Evolutionary conservation across 2,797 vertebrate species (phyloP), one percentile per base, ranked within the genome.

Genomic region (Sandelia bainsii): DNA sequence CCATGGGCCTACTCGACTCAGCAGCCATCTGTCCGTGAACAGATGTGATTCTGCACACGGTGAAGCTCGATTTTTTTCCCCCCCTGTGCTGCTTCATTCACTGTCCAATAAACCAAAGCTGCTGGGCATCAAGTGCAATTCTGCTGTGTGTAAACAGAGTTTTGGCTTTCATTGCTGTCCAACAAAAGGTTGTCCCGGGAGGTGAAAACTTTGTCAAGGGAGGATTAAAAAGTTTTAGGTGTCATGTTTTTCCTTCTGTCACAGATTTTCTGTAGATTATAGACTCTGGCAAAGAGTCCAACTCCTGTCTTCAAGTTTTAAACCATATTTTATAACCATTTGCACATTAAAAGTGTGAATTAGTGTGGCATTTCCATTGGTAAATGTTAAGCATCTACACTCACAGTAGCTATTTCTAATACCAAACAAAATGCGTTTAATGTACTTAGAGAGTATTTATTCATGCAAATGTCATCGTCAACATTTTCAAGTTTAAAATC

Each of bases 11-110:
- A 48, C 80, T 39, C n/a, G 3, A 29, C 42, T 77, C 69, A 54
- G 75, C 76, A 61, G 71, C 82, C 80, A 81, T 88, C 78, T 88
- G 87, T 85, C 69, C 65, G 3, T 40, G 6, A 39, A 53, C 82
- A 83, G 84, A 75, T 80, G 81, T 27, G 79, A 42, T 27, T 39
- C 61, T 54, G 58, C 61, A 45, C 42, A 32, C 66, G 13, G 37
- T 29, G 62, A 69, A 25, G 62, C 79, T 34, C 60, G 7, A 17
- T 76, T 29, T 81, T 65, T 77, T 67, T 32, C 29, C n/a, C n/a
- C n/a, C n/a, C 45, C 64, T n/a, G 4, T 5, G 39, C 56, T 22
- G 62, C 69, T 72, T 62, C 77, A 13, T 70, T 81, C 68, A 19
- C 34, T 11, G 42, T 67, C 79, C 78, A 81, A 78, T 81, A 78